These are phyloP conservation scores for Atopsyche davidsoni DNA, from an alignment of 1,140 invertebrate species.

Conservation along the genomic window DNA sequence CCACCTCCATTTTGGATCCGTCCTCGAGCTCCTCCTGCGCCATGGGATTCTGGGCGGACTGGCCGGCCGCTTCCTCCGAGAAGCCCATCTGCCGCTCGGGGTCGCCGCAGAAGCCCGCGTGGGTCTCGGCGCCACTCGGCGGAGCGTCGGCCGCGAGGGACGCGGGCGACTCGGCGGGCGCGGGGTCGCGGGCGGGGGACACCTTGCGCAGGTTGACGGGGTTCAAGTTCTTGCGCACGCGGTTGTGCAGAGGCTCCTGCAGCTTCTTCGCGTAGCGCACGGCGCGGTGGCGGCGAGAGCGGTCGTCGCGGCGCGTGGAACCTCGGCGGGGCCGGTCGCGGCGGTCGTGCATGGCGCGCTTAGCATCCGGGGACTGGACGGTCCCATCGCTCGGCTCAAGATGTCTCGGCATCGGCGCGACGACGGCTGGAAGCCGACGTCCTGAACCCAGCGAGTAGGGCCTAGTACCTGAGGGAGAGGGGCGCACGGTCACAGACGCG, in stretches of 20 bases:
- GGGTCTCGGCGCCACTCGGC: too few relatives aligned
- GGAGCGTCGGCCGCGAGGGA: too few relatives aligned
- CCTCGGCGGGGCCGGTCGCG: not conserved
- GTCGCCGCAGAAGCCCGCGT: conserved; percentile 5
- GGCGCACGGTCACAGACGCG: conserved; percentile 15
- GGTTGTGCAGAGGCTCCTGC: too few relatives aligned
- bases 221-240: too few relatives aligned
- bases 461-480: conserved; percentile 26
- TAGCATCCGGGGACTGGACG: conserved; percentile 25
- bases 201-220: too few relatives aligned
- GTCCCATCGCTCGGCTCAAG: conserved; percentile 24
- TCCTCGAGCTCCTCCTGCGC: not conserved
- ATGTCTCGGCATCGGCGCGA: conserved; percentile 23
- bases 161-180: too few relatives aligned
- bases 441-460: conserved; percentile 24
- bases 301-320: not conserved
- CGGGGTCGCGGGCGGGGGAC: too few relatives aligned
- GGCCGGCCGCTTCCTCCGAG: not conserved
- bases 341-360: not conserved
- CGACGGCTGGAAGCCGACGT: conserved; percentile 5
- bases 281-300: not conserved
- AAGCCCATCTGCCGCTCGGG: conserved; percentile 7
- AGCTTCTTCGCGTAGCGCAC: too few relatives aligned
- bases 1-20: too few relatives aligned
- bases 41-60: not conserved